Evolutionary conservation across 2,888 invertebrate species (phyloP).

Genomic region (Cremastobaeus sp.): DNA sequence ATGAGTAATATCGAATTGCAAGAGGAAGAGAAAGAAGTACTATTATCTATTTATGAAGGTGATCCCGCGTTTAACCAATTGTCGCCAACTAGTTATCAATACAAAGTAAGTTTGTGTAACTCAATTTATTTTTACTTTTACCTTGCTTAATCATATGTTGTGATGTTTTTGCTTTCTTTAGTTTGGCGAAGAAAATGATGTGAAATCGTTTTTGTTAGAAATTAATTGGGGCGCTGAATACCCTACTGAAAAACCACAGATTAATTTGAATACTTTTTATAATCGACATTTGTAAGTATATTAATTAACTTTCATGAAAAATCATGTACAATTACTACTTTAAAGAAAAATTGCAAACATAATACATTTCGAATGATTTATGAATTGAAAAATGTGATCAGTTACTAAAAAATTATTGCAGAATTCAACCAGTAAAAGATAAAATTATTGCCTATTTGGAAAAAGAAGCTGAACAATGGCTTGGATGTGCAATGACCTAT

Average conservation of each 20-base stretch:
- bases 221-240: slow-evolving; percentile 92
- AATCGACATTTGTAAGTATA: slow-evolving; percentile 93
- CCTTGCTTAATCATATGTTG: neutral
- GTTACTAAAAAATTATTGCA: too few species aligned
- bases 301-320: neutral
- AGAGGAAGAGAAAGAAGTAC: slow-evolving; percentile 92
- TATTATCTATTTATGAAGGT: slow-evolving; percentile 96
- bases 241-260: slow-evolving; percentile 88
- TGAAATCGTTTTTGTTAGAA: slow-evolving; percentile 91
- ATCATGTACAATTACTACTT: neutral
- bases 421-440: slow-evolving; percentile 85
- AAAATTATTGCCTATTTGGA: slow-evolving; percentile 82
- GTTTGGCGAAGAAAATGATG: slow-evolving; percentile 81
- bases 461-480: slow-evolving; percentile 88
- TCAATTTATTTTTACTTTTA: neutral
- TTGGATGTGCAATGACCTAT: slow-evolving; percentile 96
- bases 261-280: slow-evolving; percentile 94
- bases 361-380: neutral
- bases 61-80: slow-evolving; percentile 91
- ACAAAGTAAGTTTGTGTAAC: slow-evolving; percentile 84
- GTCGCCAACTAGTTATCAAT: slow-evolving; percentile 89
- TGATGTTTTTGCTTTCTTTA: slow-evolving; percentile 7
- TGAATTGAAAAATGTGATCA: too few species aligned
- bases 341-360: neutral
- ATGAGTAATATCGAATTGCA: slow-evolving; percentile 85